A percentile compares a stretch with the other conserved stretches of the same genome.
Conservation (phyloP, 2,113 vertebrate genomes). For the Poeciliopsis prolifica region DNA sequence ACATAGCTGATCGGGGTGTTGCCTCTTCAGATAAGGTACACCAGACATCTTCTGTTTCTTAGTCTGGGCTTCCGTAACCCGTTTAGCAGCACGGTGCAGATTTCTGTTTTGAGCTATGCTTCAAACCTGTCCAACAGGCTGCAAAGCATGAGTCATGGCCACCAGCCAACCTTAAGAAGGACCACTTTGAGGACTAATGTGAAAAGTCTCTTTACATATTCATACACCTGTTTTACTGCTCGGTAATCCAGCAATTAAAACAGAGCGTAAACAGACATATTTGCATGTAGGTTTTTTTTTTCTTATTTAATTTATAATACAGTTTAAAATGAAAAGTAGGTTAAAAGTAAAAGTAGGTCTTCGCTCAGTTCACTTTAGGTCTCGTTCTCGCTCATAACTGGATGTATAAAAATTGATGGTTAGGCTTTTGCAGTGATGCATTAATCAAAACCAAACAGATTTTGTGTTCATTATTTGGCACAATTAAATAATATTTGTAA, state of each 20-base stretch:
- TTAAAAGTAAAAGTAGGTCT: not conserved
- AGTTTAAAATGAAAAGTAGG: too few species aligned
- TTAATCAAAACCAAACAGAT: too few species aligned
- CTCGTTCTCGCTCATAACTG: not conserved
- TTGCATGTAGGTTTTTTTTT: too few species aligned
- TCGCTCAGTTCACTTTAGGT: too few species aligned
- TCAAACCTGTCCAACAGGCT: not conserved
- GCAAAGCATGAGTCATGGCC: not conserved
- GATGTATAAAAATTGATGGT: not conserved
- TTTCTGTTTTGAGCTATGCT: not conserved
- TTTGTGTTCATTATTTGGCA: too few species aligned
- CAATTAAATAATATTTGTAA: too few species aligned
- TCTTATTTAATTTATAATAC: too few species aligned
- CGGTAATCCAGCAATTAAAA: not conserved
- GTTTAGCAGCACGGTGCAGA: not conserved
- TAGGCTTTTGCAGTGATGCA: too few species aligned
- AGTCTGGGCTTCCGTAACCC: not conserved
- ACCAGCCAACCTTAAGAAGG: not conserved
- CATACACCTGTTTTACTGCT: not conserved
- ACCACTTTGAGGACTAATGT: not conserved
- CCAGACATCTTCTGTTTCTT: not conserved
- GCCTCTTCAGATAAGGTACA: not conserved
- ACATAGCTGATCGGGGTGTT: conserved; percentile 11
- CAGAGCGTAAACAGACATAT: too few species aligned
- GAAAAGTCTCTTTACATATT: not conserved